Base-by-base conservation (phyloP, 2,113 vertebrate species). In the Ophthalmolycus amberensis region DNA sequence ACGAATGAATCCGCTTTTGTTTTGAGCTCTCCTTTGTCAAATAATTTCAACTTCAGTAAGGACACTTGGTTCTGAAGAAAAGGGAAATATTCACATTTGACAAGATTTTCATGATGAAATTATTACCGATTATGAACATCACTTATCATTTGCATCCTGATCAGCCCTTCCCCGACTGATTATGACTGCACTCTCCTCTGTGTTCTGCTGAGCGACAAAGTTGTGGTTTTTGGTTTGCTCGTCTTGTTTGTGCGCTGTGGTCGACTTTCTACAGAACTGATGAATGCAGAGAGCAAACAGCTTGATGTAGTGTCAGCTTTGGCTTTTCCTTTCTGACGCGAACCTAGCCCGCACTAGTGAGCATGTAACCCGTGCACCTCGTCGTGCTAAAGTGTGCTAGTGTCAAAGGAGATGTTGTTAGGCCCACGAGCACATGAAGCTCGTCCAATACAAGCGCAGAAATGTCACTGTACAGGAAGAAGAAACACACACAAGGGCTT, bases 201-300 rank as follows among this genome's bases (percentile, higher is more conserved):
- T 12, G 37, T 25, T 46, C 22, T 64, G 9, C 1, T 27, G 56
- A 56, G 2, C 22, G 59, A 66, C 59, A 48, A 4, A 69, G 38
- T 25, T 22, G 20, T 63, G 27, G 65, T 27, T 44, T 82, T 77
- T 62, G 60, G 75, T 79, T 83, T 52, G 18, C 71, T 70, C 74
- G 58, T 69, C 4, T 32, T 69, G 52, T 67, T 22, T 22, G 18
- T 60, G 38, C 0, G 3, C 16, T 69, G 78, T 54, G 63, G 74
- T 62, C 58, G 40, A 34, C 0, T 52, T 78, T 78, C 69, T 64
- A 38, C 27, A 75, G 58, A 78, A 70, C 14, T 50, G 63, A 72
- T 77, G 40, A 46, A 42, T 22, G 58, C 58, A 63, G 16, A 79
- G 4, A 46, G 40, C 18, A 32, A 65, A 18, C 50, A 32, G 11